phyloP scores from a whole-genome alignment of 2,113 vertebrate genomes.

The Amblyornis subalaris region DNA sequence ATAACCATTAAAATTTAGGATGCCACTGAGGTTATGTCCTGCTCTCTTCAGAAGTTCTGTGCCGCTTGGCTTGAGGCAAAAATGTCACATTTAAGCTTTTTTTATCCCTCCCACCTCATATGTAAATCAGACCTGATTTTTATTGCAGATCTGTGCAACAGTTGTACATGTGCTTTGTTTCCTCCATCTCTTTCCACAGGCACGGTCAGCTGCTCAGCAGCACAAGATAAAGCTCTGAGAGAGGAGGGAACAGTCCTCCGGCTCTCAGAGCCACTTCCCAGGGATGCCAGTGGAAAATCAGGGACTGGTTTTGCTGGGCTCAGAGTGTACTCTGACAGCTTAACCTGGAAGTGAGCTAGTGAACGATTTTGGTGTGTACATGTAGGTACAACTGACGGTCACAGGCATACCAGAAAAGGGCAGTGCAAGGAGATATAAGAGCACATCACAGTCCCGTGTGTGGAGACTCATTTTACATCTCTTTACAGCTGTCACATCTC shows the following conservation, averaged over 20 bases:
- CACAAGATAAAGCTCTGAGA: neutral
- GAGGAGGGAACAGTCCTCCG: neutral
- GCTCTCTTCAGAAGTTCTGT: neutral
- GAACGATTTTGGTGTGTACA: fast-evolving
- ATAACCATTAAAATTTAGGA: neutral
- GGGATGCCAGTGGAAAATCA: neutral
- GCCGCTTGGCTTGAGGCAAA: neutral
- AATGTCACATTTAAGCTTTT: neutral
- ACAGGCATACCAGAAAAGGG: neutral
- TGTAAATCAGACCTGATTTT: neutral
- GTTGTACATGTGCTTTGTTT: neutral
- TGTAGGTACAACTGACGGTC: fast-evolving
- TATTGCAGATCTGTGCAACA: neutral
- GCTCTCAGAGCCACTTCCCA: neutral
- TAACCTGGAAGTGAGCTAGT: neutral
- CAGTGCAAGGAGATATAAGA: neutral
- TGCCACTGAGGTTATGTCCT: neutral
- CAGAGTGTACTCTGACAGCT: neutral
- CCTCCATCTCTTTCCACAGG: neutral
- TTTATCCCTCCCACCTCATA: neutral
- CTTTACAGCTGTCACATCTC: neutral
- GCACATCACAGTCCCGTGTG: fast-evolving
- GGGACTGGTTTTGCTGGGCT: neutral
- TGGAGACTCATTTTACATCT: neutral
- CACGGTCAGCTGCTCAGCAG: neutral